Evolutionary conservation across 2,113 vertebrate species (phyloP), one percentile per base, ranked within the genome.

Genomic region (Xenotilapia longispinis): DNA sequence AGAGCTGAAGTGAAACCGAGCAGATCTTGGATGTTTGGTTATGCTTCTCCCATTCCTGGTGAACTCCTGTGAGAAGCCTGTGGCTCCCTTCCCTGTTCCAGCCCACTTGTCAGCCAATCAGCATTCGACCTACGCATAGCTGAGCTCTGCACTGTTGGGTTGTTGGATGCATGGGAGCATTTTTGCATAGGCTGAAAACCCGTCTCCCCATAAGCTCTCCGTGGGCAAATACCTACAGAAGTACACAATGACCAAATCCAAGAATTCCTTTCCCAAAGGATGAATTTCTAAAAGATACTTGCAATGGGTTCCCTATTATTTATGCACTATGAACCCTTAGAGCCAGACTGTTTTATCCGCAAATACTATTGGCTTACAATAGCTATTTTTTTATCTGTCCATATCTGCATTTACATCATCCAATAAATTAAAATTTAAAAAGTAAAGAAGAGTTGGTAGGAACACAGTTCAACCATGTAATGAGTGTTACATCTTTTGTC

Each of bases 71-170:
- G 70, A 75, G 42, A 47, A 47, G 23, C 21, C 23, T 75, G 21
- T 73, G 38, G 21, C 70, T 75, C 9, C 23, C 23, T 75, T 49
- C 6, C 70, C 42, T 75, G 40, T 75, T 75, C 4, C 70, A 75
- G 70, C 42, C 42, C 9, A 75, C 42, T 75, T 75, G 23, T 75
- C 42, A 75, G 23, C 42, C 70, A 49, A 75, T 75, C 70, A 75
- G 70, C 70, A 75, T 47, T 75, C 9, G 0, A 75, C 40, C 23
- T 17, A 75, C 2, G 8, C 68, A 73, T 45, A 73, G 38, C 68
- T 73, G 38, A 6, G 68, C 38, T 2, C 23, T 73, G 15, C 9
- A 26, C 14, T 75, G 23, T 75, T 75, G 9, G 40, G 40, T 28
- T 75, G 23, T 47, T 47, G 23, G 42, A 47, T 70, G 65, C 23